Base-by-base conservation (phyloP, 2,888 invertebrate species). In the Hirtodrosophila cameraria region DNA sequence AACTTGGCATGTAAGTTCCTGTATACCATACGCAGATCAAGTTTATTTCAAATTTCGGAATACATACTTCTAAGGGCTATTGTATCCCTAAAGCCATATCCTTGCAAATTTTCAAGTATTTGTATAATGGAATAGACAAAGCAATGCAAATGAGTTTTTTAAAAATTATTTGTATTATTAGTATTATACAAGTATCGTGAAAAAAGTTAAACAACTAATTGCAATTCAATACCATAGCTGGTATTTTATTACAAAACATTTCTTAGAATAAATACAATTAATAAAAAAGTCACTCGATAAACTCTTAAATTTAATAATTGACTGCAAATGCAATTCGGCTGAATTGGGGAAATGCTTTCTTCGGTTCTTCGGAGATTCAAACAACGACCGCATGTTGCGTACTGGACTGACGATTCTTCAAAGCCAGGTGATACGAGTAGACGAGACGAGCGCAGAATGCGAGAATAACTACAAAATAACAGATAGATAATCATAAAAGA, bases 401-500 rank as follows among this genome's bases (percentile, higher is more conserved):
- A 13, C 25, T 60, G 3, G 65, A 30, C 31, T 76, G 65, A 3
- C 65, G 77, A 15, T 78, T 78, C 55, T 76, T 76, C 46, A 88
- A 69, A 42, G 81, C 78, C 38, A 86, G 20, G 41, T 66, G 65
- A 45, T 70, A 78, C 9, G 87, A 88, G 60, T 87, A 88, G 25
- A 88, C 78, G 18, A 88, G 33, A 36, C 81, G 83, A 1, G 80
- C 50, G 49, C 71, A 80, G 45, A 77, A 88, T 1, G 46, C 33
- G 25, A 53, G 30, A 18, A 88, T 11, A 0, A 73, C 87, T 87
- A 16, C n/a, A 15, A 20, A 2, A 12, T 20, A 27, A 7, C 33
- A 45, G n/a, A 11, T 28, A n/a, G n/a, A n/a, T n/a, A n/a, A n/a
- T n/a, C n/a, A n/a, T 31, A 11, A 0, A 7, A 18, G 2, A 38